A percentile compares a stretch with the other conserved stretches of the same genome.
Conservation (phyloP, 2,797 vertebrate genomes). For the Gallirallus australis region DNA sequence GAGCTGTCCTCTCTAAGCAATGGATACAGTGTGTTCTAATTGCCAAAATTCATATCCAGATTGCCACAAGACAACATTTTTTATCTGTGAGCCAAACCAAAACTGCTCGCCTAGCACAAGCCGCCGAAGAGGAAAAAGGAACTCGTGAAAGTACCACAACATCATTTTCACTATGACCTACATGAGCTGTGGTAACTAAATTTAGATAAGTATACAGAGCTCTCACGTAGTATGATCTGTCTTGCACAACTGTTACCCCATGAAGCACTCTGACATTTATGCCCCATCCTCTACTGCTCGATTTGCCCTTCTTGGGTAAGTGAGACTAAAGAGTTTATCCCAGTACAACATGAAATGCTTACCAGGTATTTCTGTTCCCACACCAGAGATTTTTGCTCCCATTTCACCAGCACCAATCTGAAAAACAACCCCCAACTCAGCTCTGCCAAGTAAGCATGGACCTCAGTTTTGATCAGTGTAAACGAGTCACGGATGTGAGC, state of each 20-base stretch:
- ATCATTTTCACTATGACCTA: background rate
- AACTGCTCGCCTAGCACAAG: background rate
- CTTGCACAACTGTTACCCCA: background rate
- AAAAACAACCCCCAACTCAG: background rate
- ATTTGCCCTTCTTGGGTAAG: background rate
- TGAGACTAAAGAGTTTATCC: background rate
- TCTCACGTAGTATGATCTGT: background rate
- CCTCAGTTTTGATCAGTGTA: background rate
- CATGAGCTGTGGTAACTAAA: background rate
- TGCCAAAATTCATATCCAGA: background rate
- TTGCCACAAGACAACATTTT: background rate
- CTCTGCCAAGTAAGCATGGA: background rate
- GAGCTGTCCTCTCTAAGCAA: background rate
- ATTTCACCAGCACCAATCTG: background rate
- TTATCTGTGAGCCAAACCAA: background rate
- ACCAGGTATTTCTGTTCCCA: background rate
- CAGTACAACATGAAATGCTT: background rate
- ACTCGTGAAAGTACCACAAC: background rate
- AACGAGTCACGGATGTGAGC: background rate
- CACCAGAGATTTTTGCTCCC: background rate
- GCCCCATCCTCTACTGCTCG: background rate
- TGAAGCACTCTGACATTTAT: background rate
- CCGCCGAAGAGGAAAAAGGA: background rate
- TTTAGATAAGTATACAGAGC: accelerated
- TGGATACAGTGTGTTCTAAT: accelerated